Base-by-base conservation (phyloP, 2,113 vertebrate species). In the Bostrychus sinensis region DNA sequence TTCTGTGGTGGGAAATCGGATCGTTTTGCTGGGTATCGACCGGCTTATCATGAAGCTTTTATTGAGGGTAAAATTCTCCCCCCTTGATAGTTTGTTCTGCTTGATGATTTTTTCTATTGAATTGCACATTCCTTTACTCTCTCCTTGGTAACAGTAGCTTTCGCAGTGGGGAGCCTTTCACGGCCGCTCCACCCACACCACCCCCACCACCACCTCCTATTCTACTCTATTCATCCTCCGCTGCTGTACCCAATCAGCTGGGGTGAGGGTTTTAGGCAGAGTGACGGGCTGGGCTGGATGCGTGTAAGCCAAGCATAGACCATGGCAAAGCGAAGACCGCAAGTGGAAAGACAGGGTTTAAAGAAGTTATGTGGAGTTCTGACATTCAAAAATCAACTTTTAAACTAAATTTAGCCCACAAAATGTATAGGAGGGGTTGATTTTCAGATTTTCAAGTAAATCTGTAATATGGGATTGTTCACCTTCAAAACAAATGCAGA, bases 111-210 rank as follows among this genome's bases (percentile, higher is more conserved):
- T 64, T 70, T 20, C 51, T 26, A 63, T 77, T 77, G 63, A 86
- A 82, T 70, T 62, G 37, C 66, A 78, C 86, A 87, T 88, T 89
- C 84, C 70, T 81, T 73, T 46, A 58, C 56, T 75, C 72, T 76
- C 81, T 82, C 83, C 84, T 83, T 83, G 86, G 87, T 72, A 89
- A 88, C 83, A 64, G 76, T 76, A 70, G 86, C 78, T 79, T 82
- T 86, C 81, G 72, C 84, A 51, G 76, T 32, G 56, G 75, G 84
- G 62, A 79, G 69, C 62, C 71, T 64, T 62, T 77, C 48, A 74
- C 57, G 58, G 60, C 41, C 58, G 65, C 50, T 74, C 68, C 70
- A 60, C 68, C 66, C 62, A 63, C 62, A 34, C 60, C 62, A n/a
- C 46, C 72, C 70, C 74, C 62, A 51, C 14, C 45, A 57, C 43